These are phyloP conservation scores for Aphelocoma californica DNA, from an alignment of 2,797 vertebrate species.

Conservation along the genomic window DNA sequence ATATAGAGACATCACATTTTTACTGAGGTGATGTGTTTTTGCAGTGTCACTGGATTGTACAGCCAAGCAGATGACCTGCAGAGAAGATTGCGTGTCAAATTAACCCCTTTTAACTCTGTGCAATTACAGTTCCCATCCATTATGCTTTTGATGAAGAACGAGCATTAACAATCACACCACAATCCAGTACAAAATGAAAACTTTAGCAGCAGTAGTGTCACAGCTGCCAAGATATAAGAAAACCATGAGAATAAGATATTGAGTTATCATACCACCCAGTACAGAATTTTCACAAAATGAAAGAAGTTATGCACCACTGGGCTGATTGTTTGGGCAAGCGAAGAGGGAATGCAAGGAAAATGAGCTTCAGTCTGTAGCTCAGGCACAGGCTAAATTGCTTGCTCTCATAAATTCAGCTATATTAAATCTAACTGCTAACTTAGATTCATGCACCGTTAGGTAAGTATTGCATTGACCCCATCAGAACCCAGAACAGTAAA, in stretches of 20 bases:
- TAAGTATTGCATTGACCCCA: background rate
- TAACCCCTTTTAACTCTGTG: constrained; percentile 49
- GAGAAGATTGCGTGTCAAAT: background rate
- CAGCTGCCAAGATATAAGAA: background rate
- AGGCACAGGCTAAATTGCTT: background rate
- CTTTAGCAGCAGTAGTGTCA: background rate
- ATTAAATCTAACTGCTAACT: constrained; percentile 4
- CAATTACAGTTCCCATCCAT: constrained; percentile 38
- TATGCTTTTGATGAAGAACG: constrained; percentile 39
- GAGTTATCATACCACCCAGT: background rate
- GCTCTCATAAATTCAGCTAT: constrained; percentile 35
- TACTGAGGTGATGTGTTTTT: background rate
- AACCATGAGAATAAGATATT: background rate
- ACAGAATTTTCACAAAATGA: constrained; percentile 8
- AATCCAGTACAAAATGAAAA: constrained; percentile 11
- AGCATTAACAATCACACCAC: constrained; percentile 32
- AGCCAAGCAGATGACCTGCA: background rate
- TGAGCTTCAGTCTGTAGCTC: background rate
- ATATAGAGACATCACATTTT: background rate
- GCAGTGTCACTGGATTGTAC: background rate
- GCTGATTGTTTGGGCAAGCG: background rate
- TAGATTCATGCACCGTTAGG: background rate
- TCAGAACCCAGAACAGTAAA: background rate
- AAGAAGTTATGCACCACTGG: background rate
- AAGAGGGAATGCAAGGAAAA: background rate